Evolutionary conservation across 2,888 invertebrate genomes (phyloP).

Genomic region (Noctua janthina): DNA sequence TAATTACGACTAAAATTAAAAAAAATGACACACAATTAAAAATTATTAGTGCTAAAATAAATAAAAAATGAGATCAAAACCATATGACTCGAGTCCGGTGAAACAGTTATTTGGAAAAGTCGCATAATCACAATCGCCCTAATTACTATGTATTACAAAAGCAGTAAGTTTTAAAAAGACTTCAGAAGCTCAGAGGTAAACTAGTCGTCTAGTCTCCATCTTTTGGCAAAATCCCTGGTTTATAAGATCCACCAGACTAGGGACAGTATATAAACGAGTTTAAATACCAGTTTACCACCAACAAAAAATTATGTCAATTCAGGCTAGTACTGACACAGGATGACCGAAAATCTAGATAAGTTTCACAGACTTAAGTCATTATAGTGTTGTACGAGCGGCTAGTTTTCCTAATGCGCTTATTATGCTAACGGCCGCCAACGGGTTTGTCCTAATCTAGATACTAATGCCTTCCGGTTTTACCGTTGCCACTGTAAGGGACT

Average conservation of each 20-base stretch:
- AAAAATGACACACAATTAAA: too few relatives aligned
- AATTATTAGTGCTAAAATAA: too few relatives aligned
- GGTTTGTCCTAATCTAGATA: constrained; percentile 62
- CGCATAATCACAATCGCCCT: neutral
- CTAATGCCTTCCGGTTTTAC: constrained; percentile 50
- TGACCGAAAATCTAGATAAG: constrained; percentile 30
- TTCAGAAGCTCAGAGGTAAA: too few relatives aligned
- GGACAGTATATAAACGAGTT: neutral
- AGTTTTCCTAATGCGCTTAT: constrained; percentile 61
- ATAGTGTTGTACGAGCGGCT: constrained; percentile 31
- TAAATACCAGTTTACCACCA: neutral
- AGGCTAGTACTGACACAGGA: neutral
- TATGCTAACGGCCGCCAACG: constrained; percentile 67
- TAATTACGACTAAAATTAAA: too few relatives aligned
- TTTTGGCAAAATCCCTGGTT: constrained; percentile 1
- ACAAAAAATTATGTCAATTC: neutral
- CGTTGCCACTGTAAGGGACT: constrained; percentile 45
- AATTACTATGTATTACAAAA: neutral
- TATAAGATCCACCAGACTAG: neutral
- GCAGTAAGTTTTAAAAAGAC: neutral
- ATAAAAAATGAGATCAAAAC: too few relatives aligned
- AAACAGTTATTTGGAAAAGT: neutral
- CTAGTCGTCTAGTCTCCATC: too few relatives aligned
- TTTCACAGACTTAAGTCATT: constrained; percentile 29
- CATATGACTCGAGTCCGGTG: neutral